phyloP scores from a whole-genome alignment of 2,113 vertebrate species.

The Candoia aspera region DNA sequence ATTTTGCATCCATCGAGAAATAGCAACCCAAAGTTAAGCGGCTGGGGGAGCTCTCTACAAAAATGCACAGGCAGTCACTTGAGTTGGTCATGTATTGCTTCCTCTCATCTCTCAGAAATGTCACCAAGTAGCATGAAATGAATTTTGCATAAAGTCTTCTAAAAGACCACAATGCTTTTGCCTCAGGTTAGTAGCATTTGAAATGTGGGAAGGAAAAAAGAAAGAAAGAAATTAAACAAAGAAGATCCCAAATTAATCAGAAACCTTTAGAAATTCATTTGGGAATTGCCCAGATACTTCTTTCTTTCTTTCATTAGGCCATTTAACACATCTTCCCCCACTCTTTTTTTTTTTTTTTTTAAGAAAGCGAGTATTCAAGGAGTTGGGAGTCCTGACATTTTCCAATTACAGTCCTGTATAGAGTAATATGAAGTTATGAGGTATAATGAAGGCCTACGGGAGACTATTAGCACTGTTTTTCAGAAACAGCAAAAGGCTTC shows the following conservation, averaged over 20 bases:
- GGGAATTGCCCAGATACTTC: constrained; percentile 24
- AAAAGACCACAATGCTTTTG: constrained; percentile 33
- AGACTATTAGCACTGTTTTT: constrained; percentile 52
- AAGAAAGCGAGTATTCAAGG: constrained; percentile 25
- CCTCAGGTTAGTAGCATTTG: background rate
- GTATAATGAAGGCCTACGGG: constrained; percentile 57
- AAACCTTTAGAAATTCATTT: constrained; percentile 35
- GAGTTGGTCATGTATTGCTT: constrained; percentile 26
- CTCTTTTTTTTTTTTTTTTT: background rate
- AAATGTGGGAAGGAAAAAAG: background rate
- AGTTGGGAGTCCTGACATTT: constrained; percentile 36
- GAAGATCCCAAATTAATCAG: constrained; percentile 5
- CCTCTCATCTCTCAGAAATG: constrained; percentile 35
- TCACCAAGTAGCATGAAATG: constrained; percentile 34
- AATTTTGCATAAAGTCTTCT: constrained; percentile 39
- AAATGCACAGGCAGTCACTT: constrained; percentile 15
- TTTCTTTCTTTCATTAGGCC: constrained; percentile 27
- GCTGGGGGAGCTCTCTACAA: background rate
- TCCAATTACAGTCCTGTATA: constrained; percentile 43
- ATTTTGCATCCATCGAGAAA: background rate
- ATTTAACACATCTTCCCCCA: constrained; percentile 18
- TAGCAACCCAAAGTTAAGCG: background rate
- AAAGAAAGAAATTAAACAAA: constrained; percentile 9
- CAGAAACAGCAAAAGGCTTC: background rate
- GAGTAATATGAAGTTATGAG: constrained; percentile 42